Base-by-base conservation (phyloP, 2,113 vertebrate genomes). In the Thamnaconus septentrionalis region DNA sequence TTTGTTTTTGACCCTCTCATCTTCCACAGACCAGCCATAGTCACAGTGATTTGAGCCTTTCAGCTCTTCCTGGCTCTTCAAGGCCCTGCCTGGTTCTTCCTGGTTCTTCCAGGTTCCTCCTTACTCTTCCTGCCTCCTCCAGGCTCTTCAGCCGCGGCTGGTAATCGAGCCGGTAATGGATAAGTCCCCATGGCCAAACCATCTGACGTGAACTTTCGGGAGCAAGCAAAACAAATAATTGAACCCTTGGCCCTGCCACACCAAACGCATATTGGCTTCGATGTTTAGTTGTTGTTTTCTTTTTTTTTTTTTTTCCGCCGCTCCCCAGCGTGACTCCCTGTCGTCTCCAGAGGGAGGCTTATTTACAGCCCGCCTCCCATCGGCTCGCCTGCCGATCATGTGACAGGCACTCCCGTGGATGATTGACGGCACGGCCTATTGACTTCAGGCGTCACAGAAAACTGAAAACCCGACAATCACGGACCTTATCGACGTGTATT, bases 211-310 rank as follows among this genome's bases (percentile, higher is more conserved):
- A 91, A 90, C 89, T 88, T 91, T 83, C 82, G 80, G 77, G 78
- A 80, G 84, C 65, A 79, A 81, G 86, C 78, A 91, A 91, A 93
- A 92, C 91, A 92, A 92, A 89, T 89, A 90, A 81, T 92, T 91
- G 89, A 93, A 88, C 90, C 79, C 75, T 85, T 88, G 90, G 80
- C 82, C 89, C 82, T 85, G 86, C 83, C 88, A 87, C 69, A 70
- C 75, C 81, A 83, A 89, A 88, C 88, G 81, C 85, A 85, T 83
- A 87, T 88, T 86, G 75, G 72, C 61, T 86, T 89, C 64, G 71
- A 64, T 69, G 53, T 31, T 31, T 31, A 31, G 18, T 31, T 31
- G 18, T 31, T 31, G 18, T 31, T 31, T 31, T 31, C 18, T 31
- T 31, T 31, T 31, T 2, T 31, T 31, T 31, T 2, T 31, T 31